Conservation (phyloP, 1,140 invertebrate species). For the Anastrepha ludens region DNA sequence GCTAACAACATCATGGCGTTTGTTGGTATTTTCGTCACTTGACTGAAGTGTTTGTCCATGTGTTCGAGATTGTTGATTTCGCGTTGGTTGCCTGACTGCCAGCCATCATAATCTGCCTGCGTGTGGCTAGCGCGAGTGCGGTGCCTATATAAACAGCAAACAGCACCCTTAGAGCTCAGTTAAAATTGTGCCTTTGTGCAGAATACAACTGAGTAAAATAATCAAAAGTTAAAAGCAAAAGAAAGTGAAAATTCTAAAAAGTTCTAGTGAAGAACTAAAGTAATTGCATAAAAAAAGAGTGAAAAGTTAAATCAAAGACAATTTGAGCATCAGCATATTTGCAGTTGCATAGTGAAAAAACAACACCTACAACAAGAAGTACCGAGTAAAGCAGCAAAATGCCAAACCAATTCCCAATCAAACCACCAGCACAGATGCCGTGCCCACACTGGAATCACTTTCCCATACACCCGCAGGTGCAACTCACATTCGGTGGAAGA, state of each 20-base stretch:
- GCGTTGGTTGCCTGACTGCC: background rate
- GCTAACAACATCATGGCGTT: too few relatives aligned
- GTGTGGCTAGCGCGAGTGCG: slow-evolving; percentile 11
- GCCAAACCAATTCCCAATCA: slow-evolving; percentile 68
- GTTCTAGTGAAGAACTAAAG: slow-evolving; percentile 15
- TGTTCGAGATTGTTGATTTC: too few relatives aligned
- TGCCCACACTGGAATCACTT: slow-evolving; percentile 72
- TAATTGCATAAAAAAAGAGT: background rate
- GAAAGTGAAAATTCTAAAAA: slow-evolving; percentile 12
- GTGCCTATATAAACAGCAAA: slow-evolving; percentile 41
- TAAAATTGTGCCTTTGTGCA: slow-evolving; percentile 45
- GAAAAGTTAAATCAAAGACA: slow-evolving; percentile 1
- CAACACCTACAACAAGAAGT: background rate
- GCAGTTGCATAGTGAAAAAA: background rate
- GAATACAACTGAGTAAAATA: slow-evolving; percentile 23
- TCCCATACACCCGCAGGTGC: slow-evolving; percentile 66
- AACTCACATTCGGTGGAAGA: background rate
- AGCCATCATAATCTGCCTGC: background rate
- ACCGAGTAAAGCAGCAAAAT: slow-evolving; percentile 55
- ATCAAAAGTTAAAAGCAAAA: slow-evolving; percentile 9
- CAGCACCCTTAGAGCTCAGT: background rate
- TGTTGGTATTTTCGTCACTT: too few relatives aligned
- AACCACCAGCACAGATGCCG: slow-evolving; percentile 71
- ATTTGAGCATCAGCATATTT: background rate
- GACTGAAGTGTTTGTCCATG: too few relatives aligned